Evolutionary conservation across 2,888 invertebrate species (phyloP).

Genomic region (Hirtodrosophila histrioides): DNA sequence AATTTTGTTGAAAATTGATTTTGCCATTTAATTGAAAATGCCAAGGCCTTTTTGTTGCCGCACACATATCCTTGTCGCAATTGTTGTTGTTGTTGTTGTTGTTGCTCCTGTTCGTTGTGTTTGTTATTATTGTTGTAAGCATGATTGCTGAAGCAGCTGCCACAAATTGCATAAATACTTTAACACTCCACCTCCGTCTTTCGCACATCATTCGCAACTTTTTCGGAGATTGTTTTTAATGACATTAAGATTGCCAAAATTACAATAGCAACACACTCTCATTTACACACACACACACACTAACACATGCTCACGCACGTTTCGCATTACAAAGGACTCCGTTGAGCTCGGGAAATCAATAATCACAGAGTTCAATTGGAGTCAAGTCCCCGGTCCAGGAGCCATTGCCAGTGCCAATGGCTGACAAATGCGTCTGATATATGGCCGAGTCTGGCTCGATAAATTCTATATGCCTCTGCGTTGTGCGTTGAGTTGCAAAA

Average conservation of each 20-base stretch:
- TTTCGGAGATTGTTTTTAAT: conserved; percentile 72
- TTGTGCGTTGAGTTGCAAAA: conserved; percentile 60
- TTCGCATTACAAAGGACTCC: background rate
- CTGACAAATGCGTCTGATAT: conserved; percentile 73
- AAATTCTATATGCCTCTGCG: conserved; percentile 53
- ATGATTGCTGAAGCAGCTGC: conserved; percentile 74
- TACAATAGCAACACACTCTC: conserved; percentile 49
- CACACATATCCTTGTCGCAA: conserved; percentile 35
- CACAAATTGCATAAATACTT: conserved; percentile 75
- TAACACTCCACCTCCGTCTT: conserved; percentile 42
- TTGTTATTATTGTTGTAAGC: conserved; percentile 42
- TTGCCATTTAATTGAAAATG: conserved; percentile 78
- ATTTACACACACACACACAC: background rate
- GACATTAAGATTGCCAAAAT: conserved; percentile 79
- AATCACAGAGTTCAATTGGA: conserved; percentile 66
- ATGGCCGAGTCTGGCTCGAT: conserved; percentile 67
- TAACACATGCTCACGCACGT: conserved; percentile 6
- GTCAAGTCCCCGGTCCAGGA: conserved; percentile 29
- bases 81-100: conserved; percentile 21
- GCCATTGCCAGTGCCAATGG: conserved; percentile 44
- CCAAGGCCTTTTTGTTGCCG: conserved; percentile 42
- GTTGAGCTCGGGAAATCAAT: conserved; percentile 63
- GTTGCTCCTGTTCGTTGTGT: conserved; percentile 15
- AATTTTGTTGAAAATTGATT: conserved; percentile 77
- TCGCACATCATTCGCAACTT: conserved; percentile 72